A percentile compares a stretch with the other conserved stretches of the same genome.
These are phyloP conservation scores for Petrocephalus microphthalmus DNA, from an alignment of 2,113 vertebrate genomes.

Conservation along the genomic window DNA sequence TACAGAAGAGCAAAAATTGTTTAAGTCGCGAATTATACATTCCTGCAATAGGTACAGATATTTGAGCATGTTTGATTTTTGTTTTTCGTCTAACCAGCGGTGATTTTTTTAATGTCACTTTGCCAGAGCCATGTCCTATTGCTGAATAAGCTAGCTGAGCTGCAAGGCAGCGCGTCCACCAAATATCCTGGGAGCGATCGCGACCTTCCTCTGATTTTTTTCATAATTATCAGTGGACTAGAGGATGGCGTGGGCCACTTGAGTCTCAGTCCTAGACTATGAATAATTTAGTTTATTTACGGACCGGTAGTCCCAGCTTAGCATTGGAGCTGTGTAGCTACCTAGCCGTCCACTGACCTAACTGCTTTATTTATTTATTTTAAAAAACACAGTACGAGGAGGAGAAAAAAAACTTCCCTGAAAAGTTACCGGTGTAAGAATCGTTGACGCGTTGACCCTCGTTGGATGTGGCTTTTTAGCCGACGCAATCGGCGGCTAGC, in stretches of 20 bases:
- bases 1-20: neutral
- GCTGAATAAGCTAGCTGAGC: slow-evolving; percentile 11
- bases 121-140: slow-evolving; percentile 12
- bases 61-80: neutral
- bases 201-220: neutral
- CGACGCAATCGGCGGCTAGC: neutral
- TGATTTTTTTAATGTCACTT: slow-evolving; percentile 8
- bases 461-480: neutral
- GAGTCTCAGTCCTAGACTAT: neutral
- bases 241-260: neutral
- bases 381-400: neutral
- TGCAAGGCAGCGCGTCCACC: neutral
- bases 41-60: neutral
- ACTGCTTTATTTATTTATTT: neutral
- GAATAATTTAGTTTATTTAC: slow-evolving; percentile 5
- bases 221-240: neutral
- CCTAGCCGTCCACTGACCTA: neutral
- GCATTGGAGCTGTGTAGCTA: neutral
- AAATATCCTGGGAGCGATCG: neutral
- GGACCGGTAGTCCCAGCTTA: neutral
- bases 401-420: neutral
- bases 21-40: neutral
- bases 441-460: neutral
- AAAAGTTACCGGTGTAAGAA: neutral
- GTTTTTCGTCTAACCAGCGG: neutral